Conservation (phyloP, 2,888 invertebrate species). For the Acanthosepion esculentum region DNA sequence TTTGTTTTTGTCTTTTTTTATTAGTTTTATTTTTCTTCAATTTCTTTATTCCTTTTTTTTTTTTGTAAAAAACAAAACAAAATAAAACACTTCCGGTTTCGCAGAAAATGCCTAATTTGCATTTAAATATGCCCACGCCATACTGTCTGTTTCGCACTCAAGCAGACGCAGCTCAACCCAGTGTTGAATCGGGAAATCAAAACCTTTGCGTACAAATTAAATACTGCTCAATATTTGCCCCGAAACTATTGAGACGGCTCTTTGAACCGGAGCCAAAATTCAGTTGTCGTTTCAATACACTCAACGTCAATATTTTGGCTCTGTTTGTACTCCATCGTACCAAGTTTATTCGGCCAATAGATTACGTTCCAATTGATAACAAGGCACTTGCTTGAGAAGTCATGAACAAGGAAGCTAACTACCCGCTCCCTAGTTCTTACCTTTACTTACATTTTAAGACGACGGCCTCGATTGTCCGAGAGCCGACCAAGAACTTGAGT, state of each 20-base stretch:
- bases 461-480: background rate
- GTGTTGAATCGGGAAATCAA: background rate
- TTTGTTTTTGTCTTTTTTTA: too few species aligned
- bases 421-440: background rate
- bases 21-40: too few species aligned
- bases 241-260: background rate
- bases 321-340: background rate
- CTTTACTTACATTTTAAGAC: background rate
- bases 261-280: background rate
- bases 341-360: background rate
- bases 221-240: background rate
- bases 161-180: background rate
- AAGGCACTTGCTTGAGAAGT: background rate
- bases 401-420: background rate
- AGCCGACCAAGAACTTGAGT: background rate
- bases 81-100: background rate
- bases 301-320: background rate
- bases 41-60: background rate
- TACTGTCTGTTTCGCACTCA: background rate
- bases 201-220: background rate
- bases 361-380: background rate
- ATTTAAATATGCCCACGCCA: background rate
- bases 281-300: background rate
- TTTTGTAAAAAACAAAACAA: too few species aligned
- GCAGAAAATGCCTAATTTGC: background rate